Percentiles rank a stretch among this genome's conserved stretches.
Conservation (phyloP, 2,797 vertebrate species). For the Girardinus metallicus region DNA sequence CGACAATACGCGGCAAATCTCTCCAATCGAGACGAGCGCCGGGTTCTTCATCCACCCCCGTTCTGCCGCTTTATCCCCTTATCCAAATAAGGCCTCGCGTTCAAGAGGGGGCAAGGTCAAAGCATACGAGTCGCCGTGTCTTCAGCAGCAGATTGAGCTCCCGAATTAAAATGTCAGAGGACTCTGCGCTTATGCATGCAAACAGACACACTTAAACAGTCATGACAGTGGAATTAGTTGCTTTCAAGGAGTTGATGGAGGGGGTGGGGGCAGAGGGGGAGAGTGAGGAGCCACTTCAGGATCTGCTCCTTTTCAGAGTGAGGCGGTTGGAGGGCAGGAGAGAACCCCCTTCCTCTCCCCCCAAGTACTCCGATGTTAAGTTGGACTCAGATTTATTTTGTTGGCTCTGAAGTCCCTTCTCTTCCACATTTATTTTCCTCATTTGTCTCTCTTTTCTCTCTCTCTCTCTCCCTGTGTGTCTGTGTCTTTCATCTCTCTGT, state of each 20-base stretch:
- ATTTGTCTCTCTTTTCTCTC: conserved; percentile 54
- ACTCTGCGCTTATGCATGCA: conserved; percentile 31
- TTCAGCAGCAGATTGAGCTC: background rate
- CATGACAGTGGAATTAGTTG: conserved; percentile 68
- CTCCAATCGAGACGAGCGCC: conserved; percentile 35
- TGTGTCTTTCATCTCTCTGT: conserved; percentile 46
- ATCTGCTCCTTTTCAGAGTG: conserved; percentile 59
- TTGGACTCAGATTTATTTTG: conserved; percentile 71
- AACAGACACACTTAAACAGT: conserved; percentile 55
- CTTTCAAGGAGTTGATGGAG: conserved; percentile 58
- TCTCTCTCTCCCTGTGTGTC: conserved; percentile 18
- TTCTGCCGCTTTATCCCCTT: conserved; percentile 44
- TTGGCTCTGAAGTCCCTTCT: conserved; percentile 68
- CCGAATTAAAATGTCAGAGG: conserved; percentile 40
- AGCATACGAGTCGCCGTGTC: conserved; percentile 17
- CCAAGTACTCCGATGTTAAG: conserved; percentile 44
- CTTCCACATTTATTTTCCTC: conserved; percentile 71
- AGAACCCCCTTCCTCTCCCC: conserved; percentile 41
- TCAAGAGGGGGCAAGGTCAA: conserved; percentile 61
- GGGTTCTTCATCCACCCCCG: conserved; percentile 39
- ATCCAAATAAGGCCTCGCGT: conserved; percentile 44
- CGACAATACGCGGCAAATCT: conserved; percentile 43
- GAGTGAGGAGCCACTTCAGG: conserved; percentile 64
- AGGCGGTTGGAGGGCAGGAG: conserved; percentile 40
- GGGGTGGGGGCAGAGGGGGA: background rate